A percentile compares a stretch with the other conserved stretches of the same genome.
These are phyloP conservation scores for Scaptomyza cyrtandrae DNA, from an alignment of 2,888 invertebrate species.

Conservation along the genomic window DNA sequence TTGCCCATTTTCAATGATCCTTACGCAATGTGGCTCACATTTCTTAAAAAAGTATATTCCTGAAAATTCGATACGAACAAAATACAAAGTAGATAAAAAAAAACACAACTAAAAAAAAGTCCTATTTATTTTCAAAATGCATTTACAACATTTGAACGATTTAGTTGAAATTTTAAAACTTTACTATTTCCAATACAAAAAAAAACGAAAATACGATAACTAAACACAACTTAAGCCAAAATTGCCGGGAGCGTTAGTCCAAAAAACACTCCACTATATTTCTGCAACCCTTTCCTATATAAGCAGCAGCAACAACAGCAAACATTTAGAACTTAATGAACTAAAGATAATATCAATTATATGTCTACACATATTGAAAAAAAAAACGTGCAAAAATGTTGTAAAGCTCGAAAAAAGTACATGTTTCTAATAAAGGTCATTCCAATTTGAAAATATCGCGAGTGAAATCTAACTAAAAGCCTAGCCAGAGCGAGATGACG, in stretches of 20 bases:
- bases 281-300: slow-evolving; percentile 75
- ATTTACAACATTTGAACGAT: slow-evolving; percentile 73
- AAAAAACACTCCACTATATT: slow-evolving; percentile 62
- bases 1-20: slow-evolving; percentile 35
- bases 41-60: slow-evolving; percentile 70
- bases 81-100: slow-evolving; percentile 32
- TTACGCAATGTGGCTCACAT: slow-evolving; percentile 61
- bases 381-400: slow-evolving; percentile 50
- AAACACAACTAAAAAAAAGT: slow-evolving; percentile 49
- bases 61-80: slow-evolving; percentile 62
- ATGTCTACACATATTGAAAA: slow-evolving; percentile 13
- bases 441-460: slow-evolving; percentile 78
- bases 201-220: slow-evolving; percentile 27
- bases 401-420: slow-evolving; percentile 74
- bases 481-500: slow-evolving; percentile 29
- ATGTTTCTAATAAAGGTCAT: slow-evolving; percentile 80
- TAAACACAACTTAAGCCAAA: slow-evolving; percentile 62
- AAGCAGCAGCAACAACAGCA: slow-evolving; percentile 61
- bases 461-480: slow-evolving; percentile 72
- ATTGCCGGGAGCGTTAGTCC: slow-evolving; percentile 72
- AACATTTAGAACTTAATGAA: slow-evolving; percentile 56
- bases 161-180: slow-evolving; percentile 73
- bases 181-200: slow-evolving; percentile 72
- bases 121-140: slow-evolving; percentile 81
- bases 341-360: slow-evolving; percentile 25